A percentile compares a stretch with the other conserved stretches of the same genome.
These are phyloP conservation scores for Drosophila insularis DNA, from an alignment of 1,140 invertebrate species.

Conservation along the genomic window DNA sequence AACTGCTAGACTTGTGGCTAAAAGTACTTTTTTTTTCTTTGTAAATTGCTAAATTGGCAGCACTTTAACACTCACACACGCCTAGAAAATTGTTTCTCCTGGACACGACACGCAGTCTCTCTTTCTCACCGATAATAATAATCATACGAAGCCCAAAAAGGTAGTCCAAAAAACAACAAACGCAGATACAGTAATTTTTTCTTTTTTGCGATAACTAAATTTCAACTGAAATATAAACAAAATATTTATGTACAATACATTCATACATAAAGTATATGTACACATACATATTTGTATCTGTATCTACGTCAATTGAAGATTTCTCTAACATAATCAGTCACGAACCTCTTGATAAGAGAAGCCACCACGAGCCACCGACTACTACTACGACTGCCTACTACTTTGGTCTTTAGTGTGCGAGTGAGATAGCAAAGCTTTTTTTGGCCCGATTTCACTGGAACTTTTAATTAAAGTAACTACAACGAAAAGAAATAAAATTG, in stretches of 20 bases:
- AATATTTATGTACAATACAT: slow-evolving; percentile 42
- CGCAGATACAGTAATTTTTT: neutral
- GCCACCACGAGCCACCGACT: neutral
- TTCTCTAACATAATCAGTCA: slow-evolving; percentile 69
- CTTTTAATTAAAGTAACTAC: slow-evolving; percentile 74
- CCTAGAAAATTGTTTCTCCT: slow-evolving; percentile 6
- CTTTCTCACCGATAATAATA: slow-evolving; percentile 18
- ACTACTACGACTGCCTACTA: neutral
- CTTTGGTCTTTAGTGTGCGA: neutral
- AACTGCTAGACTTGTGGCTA: no score
- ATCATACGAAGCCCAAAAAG: neutral
- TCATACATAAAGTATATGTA: slow-evolving; percentile 24
- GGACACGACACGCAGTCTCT: slow-evolving; percentile 16
- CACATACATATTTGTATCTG: slow-evolving; percentile 28
- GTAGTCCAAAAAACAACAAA: neutral
- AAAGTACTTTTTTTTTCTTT: no score
- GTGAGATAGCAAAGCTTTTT: slow-evolving; percentile 17
- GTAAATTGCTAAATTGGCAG: no score
- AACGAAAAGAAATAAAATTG: slow-evolving; percentile 32
- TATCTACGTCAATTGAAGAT: slow-evolving; percentile 41
- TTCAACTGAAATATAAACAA: slow-evolving; percentile 45
- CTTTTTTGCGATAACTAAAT: slow-evolving; percentile 20
- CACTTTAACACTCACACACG: neutral
- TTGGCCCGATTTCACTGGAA: slow-evolving; percentile 59
- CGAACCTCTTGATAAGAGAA: slow-evolving; percentile 50